These are phyloP conservation scores for Huso huso DNA, from an alignment of 2,797 vertebrate genomes.

Conservation along the genomic window DNA sequence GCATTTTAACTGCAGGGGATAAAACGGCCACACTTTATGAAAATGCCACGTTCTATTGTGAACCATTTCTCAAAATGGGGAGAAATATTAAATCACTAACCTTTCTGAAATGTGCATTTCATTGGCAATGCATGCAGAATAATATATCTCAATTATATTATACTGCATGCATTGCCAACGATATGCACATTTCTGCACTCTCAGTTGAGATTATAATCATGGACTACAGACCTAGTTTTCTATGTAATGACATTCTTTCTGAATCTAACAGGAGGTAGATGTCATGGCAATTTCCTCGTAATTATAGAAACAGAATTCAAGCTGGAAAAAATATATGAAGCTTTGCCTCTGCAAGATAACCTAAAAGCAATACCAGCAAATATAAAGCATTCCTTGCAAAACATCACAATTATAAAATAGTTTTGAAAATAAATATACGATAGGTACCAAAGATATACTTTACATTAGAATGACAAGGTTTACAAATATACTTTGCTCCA, in stretches of 20 bases:
- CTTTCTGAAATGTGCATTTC: no score
- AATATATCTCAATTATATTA: not conserved
- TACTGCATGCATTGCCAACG: not conserved
- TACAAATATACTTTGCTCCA: no score
- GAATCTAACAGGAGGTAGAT: not conserved
- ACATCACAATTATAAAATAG: no score
- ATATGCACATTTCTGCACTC: not conserved
- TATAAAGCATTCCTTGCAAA: not conserved
- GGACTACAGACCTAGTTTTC: constrained; percentile 1
- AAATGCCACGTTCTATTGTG: no score
- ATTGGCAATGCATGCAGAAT: no score
- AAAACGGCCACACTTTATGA: not conserved
- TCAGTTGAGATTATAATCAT: not conserved
- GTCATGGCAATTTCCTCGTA: not conserved
- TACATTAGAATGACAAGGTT: no score
- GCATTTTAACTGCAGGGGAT: not conserved
- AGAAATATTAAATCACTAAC: no score
- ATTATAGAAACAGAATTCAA: not conserved
- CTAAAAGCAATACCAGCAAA: not conserved
- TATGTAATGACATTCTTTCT: not conserved
- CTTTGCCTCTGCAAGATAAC: not conserved
- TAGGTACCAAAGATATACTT: no score
- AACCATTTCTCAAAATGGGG: no score
- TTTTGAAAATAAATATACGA: no score
- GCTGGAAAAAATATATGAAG: not conserved